A percentile compares a stretch with the other conserved stretches of the same genome.
Conservation (phyloP, 1,140 invertebrate species). For the Leptopilina boulardi region DNA sequence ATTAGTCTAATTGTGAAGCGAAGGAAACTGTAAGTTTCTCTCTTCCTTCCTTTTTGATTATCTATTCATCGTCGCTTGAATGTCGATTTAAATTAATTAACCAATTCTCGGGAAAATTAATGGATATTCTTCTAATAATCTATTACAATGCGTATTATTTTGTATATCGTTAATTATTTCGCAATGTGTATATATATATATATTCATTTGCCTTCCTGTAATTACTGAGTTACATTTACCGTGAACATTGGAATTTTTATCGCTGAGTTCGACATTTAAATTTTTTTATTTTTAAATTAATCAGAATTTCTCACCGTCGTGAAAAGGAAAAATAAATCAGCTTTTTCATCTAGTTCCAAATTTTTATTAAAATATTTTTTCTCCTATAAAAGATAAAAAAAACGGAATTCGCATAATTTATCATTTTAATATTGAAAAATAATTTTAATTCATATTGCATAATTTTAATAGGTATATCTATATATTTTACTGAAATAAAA, state of each 20-base stretch:
- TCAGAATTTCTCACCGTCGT: conserved; percentile 23
- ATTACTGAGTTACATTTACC: conserved; percentile 43
- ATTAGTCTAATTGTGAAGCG: not conserved
- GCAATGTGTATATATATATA: conserved; percentile 33
- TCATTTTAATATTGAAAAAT: too few species aligned
- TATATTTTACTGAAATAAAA: too few species aligned
- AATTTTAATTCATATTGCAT: too few species aligned
- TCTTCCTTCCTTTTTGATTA: not conserved
- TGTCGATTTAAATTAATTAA: conserved; percentile 40
- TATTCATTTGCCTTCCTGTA: conserved; percentile 45
- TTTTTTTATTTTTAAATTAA: conserved; percentile 21
- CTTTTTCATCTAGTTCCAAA: too few species aligned
- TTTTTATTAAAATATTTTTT: too few species aligned
- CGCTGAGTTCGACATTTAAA: conserved; percentile 14
- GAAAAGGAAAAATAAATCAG: not conserved
- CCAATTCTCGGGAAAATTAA: not conserved
- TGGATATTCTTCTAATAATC: conserved; percentile 17
- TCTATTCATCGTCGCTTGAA: not conserved
- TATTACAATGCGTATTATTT: conserved; percentile 8
- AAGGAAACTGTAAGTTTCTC: not conserved
- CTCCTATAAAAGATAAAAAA: too few species aligned
- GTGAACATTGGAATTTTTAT: conserved; percentile 43
- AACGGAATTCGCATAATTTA: too few species aligned
- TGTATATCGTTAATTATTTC: conserved; percentile 52
- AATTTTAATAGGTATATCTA: too few species aligned